Conservation (phyloP, 2,797 vertebrate species). For the Muscicapa comitata region DNA sequence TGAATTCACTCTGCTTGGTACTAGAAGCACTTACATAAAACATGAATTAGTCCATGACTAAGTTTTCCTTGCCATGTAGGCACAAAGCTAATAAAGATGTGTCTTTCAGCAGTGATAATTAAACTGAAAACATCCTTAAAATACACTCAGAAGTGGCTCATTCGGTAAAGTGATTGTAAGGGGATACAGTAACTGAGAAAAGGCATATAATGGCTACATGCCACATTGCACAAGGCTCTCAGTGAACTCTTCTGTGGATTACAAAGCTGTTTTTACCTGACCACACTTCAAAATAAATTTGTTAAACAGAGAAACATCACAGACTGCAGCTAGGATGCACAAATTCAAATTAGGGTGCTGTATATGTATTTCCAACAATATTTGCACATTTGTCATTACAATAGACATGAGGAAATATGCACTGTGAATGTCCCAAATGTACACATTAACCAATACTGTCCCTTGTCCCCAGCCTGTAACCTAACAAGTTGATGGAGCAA, state of each 20-base stretch:
- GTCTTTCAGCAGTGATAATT: slow-evolving; percentile 17
- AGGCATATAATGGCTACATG: not conserved
- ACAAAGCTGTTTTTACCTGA: not conserved
- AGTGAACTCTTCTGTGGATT: not conserved
- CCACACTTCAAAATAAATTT: not conserved
- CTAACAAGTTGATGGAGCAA: not conserved
- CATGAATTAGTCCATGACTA: not conserved
- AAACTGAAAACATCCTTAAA: slow-evolving; percentile 30
- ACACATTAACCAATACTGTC: not conserved
- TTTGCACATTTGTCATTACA: not conserved
- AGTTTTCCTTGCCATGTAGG: slow-evolving; percentile 9
- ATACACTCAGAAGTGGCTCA: not conserved
- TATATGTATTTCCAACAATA: not conserved
- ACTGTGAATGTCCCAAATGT: not conserved
- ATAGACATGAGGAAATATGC: rapidly evolving
- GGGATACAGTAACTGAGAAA: not conserved
- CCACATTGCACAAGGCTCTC: not conserved
- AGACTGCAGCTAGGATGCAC: not conserved
- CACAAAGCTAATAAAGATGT: not conserved
- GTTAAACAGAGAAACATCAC: not conserved
- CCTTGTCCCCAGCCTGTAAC: not conserved
- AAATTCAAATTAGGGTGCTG: not conserved
- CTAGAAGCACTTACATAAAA: not conserved
- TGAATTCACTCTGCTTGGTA: not conserved
- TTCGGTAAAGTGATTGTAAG: not conserved